These are phyloP conservation scores for Gnathonemus echidnorhynchus DNA, from an alignment of 2,113 vertebrate genomes.

Conservation along the genomic window DNA sequence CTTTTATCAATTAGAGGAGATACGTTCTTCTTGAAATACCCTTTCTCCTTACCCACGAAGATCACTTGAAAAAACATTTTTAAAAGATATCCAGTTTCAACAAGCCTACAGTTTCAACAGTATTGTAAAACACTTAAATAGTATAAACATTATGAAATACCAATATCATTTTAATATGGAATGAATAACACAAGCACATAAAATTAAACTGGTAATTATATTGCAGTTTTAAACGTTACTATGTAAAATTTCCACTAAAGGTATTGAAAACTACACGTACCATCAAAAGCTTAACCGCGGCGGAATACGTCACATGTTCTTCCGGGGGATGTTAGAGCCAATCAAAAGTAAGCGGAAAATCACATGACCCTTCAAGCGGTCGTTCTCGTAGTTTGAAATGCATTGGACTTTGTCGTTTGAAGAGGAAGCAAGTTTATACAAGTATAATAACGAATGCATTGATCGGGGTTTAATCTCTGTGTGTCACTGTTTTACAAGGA, in stretches of 20 bases:
- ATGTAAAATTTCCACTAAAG: not conserved
- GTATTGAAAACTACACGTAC: slow-evolving; percentile 8
- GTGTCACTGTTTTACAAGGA: not conserved
- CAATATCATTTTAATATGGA: not conserved
- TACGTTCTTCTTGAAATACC: not conserved
- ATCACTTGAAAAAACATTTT: not conserved
- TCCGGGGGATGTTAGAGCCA: slow-evolving; percentile 36
- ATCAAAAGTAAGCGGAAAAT: slow-evolving; percentile 27
- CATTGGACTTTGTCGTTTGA: slow-evolving; percentile 1
- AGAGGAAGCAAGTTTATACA: not conserved
- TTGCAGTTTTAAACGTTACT: not conserved
- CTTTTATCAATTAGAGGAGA: not conserved
- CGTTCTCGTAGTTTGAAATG: slow-evolving; percentile 59
- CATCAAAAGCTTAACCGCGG: not conserved
- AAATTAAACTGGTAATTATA: not conserved
- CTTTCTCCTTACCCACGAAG: not conserved
- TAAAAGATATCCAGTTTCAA: not conserved
- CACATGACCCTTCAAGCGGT: slow-evolving; percentile 41
- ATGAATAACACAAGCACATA: not conserved
- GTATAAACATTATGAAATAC: not conserved
- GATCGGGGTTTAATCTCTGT: not conserved
- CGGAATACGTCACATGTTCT: not conserved
- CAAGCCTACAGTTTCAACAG: not conserved
- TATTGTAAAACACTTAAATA: not conserved
- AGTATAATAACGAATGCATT: not conserved